phyloP scores from a whole-genome alignment of 2,888 invertebrate genomes.

The Cynaeus angustus region DNA sequence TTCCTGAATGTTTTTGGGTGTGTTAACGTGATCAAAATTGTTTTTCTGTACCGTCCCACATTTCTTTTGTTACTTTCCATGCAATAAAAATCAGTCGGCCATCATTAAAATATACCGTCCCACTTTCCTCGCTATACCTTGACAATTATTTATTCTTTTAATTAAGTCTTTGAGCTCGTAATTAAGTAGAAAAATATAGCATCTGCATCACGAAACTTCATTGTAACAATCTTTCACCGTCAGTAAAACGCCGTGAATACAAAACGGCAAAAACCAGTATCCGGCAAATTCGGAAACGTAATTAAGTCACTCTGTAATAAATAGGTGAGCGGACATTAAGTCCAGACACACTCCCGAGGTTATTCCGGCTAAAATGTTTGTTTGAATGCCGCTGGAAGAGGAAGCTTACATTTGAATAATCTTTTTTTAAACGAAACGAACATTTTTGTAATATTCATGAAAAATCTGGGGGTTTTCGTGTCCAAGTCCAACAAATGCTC shows the following conservation, averaged over 20 bases:
- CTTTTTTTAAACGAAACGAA: slow-evolving; percentile 52
- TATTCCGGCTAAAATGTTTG: slow-evolving; percentile 39
- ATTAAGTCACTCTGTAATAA: slow-evolving; percentile 26
- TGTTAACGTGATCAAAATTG: too few species aligned
- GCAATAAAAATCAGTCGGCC: too few species aligned
- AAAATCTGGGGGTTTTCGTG: slow-evolving; percentile 52
- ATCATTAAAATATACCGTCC: too few species aligned
- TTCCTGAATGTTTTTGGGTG: too few species aligned
- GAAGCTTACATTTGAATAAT: slow-evolving; percentile 51
- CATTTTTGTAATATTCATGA: slow-evolving; percentile 54
- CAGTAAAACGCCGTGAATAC: slow-evolving; percentile 5
- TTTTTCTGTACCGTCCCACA: too few species aligned
- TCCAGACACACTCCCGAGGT: slow-evolving; percentile 37
- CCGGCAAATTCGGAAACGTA: slow-evolving; percentile 3
- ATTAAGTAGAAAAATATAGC: not conserved
- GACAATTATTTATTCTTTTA: too few species aligned
- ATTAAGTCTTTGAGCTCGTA: too few species aligned
- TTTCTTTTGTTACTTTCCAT: not conserved
- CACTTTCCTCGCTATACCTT: too few species aligned
- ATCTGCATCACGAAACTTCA: not conserved
- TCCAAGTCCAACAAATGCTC: slow-evolving; percentile 51
- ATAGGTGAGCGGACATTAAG: slow-evolving; percentile 43
- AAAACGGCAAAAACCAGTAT: slow-evolving; percentile 5
- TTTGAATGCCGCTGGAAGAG: slow-evolving; percentile 34
- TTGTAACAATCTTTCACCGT: slow-evolving; percentile 6